Conservation (phyloP, 2,888 invertebrate genomes). For the Apodemia mormo region DNA sequence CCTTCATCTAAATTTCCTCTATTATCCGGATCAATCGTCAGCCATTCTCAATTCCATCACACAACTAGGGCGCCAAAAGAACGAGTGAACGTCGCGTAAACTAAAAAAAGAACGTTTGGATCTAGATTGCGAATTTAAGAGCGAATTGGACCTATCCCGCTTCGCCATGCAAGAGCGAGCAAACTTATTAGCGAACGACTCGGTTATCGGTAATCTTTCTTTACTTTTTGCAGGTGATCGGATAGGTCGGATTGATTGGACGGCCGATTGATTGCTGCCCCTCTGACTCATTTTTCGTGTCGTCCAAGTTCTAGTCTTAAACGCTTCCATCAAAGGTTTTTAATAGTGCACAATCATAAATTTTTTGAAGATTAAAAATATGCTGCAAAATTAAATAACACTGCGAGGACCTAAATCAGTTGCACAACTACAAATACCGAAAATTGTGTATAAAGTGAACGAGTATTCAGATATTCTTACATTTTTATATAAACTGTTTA, state of each 20-base stretch:
- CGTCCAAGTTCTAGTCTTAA: slow-evolving; percentile 5
- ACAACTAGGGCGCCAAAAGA: slow-evolving; percentile 36
- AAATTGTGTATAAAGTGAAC: too few species aligned
- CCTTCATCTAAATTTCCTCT: slow-evolving; percentile 6
- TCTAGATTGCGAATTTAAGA: slow-evolving; percentile 63
- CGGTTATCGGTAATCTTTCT: slow-evolving; percentile 58
- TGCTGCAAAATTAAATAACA: too few species aligned
- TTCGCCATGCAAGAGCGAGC: slow-evolving; percentile 72
- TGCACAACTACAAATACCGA: too few species aligned
- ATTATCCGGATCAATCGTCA: slow-evolving; percentile 22
- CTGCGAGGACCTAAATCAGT: too few species aligned
- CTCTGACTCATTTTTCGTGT: slow-evolving; percentile 60
- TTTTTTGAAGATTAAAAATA: too few species aligned
- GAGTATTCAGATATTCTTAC: too few species aligned
- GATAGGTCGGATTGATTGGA: slow-evolving; percentile 66
- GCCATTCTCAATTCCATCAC: slow-evolving; percentile 25
- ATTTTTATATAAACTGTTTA: too few species aligned
- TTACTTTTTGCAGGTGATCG: slow-evolving; percentile 72
- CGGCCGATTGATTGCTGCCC: slow-evolving; percentile 58
- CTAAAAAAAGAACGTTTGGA: slow-evolving; percentile 44
- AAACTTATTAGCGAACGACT: slow-evolving; percentile 46
- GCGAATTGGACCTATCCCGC: slow-evolving; percentile 69
- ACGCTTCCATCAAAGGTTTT: slow-evolving; percentile 7
- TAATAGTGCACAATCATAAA: slow-evolving; percentile 5
- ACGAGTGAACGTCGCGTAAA: slow-evolving; percentile 29